Evolutionary conservation across 2,888 invertebrate genomes (phyloP).

Genomic region (Chorisops tibialis): DNA sequence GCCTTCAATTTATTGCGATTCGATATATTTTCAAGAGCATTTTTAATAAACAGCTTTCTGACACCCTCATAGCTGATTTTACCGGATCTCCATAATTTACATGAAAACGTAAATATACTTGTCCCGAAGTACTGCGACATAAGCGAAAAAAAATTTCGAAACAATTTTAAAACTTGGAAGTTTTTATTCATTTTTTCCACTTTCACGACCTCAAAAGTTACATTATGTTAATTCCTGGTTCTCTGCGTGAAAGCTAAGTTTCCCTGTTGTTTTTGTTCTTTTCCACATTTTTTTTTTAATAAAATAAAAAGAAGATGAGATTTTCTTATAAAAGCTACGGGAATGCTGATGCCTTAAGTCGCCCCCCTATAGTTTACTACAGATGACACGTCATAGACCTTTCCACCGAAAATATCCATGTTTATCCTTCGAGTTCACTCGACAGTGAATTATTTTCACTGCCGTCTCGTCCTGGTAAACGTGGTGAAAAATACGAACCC

Average conservation of each 20-base stretch:
- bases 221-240: slow-evolving; percentile 14
- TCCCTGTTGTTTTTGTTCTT: background rate
- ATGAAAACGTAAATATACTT: slow-evolving; percentile 10
- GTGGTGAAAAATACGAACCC: background rate
- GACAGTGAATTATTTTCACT: slow-evolving; percentile 19
- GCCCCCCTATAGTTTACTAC: background rate
- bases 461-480: background rate
- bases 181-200: background rate
- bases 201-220: slow-evolving; percentile 19
- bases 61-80: background rate
- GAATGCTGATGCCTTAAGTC: background rate
- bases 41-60: no score
- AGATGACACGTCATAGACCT: slow-evolving; percentile 18
- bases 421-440: slow-evolving; percentile 16
- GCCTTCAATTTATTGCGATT: no score
- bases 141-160: slow-evolving; percentile 3
- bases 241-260: slow-evolving; percentile 21
- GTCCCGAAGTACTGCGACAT: background rate
- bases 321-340: background rate
- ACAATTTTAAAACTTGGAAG: background rate
- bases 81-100: background rate
- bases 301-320: background rate
- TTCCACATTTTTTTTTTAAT: background rate
- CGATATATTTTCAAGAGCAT: no score
- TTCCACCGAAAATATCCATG: slow-evolving; percentile 11